phyloP scores from a whole-genome alignment of 2,888 invertebrate species.

The Polyommatus icarus region DNA sequence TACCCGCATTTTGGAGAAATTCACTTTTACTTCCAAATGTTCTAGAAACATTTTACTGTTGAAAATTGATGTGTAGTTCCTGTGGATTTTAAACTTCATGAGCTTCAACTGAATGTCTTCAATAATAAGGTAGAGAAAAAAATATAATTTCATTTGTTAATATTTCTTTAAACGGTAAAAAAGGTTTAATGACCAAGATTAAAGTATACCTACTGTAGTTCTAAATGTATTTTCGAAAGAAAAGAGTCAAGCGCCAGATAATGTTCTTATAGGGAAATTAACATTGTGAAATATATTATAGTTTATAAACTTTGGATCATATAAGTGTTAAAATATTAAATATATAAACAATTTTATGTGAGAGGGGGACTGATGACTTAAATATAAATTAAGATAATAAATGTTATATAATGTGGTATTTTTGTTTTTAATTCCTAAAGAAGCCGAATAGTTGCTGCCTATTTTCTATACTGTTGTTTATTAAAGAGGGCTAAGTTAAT shows the following conservation, averaged over 20 bases:
- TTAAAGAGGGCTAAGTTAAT: neutral
- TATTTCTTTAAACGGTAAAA: neutral
- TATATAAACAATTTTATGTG: neutral
- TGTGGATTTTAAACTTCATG: neutral
- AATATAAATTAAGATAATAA: neutral
- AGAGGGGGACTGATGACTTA: neutral
- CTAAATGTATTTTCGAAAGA: neutral
- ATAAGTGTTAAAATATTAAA: neutral
- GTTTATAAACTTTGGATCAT: neutral
- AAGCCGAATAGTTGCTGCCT: neutral
- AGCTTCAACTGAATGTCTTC: neutral
- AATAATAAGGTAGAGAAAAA: neutral
- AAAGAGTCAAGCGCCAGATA: neutral
- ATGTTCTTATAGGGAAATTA: neutral
- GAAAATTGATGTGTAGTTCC: neutral
- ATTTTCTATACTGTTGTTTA: neutral
- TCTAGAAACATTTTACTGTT: neutral
- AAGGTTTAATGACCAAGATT: neutral
- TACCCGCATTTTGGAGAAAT: neutral
- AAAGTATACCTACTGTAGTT: neutral
- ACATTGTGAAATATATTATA: neutral
- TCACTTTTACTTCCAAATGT: neutral
- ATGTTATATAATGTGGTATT: constrained; percentile 4
- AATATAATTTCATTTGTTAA: neutral
- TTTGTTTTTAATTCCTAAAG: neutral